Conservation (phyloP, 2,797 vertebrate genomes). For the Paguma larvata region DNA sequence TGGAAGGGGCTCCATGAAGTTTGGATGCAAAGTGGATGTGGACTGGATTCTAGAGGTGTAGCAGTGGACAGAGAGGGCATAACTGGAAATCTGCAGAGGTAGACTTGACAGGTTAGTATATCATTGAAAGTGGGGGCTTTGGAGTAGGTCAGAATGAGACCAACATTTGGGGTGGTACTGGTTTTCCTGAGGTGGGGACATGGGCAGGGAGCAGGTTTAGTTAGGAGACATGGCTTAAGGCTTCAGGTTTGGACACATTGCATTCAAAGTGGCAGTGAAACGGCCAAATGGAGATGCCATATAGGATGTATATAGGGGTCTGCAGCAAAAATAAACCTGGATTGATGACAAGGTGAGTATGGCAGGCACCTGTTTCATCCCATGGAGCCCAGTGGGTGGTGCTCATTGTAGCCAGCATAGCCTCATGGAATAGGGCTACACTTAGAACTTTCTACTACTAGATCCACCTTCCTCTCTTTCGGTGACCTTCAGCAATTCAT, state of each 20-base stretch:
- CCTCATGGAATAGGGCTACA: not conserved
- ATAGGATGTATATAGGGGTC: not conserved
- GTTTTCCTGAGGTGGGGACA: not conserved
- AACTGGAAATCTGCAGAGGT: not conserved
- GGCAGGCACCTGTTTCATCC: not conserved
- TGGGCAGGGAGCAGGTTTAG: not conserved
- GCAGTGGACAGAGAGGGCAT: not conserved
- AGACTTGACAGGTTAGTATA: not conserved
- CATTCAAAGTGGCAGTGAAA: not conserved
- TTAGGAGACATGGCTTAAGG: not conserved
- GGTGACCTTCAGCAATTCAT: slow-evolving; percentile 51
- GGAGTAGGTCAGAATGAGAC: not conserved
- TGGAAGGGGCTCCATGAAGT: not conserved
- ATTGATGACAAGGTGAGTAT: not conserved
- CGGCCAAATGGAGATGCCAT: not conserved
- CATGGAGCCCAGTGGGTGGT: not conserved
- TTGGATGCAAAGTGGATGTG: not conserved
- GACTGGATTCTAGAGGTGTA: too few species aligned
- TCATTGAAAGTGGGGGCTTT: not conserved
- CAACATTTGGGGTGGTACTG: too few species aligned
- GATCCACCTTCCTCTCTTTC: not conserved
- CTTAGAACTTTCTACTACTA: not conserved
- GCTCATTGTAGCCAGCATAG: not conserved
- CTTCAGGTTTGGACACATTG: slow-evolving; percentile 64
- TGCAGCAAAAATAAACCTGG: not conserved